Percentiles rank a stretch among this genome's conserved stretches.
Conservation (phyloP, 1,140 invertebrate species). For the Magallana ariakensis region DNA sequence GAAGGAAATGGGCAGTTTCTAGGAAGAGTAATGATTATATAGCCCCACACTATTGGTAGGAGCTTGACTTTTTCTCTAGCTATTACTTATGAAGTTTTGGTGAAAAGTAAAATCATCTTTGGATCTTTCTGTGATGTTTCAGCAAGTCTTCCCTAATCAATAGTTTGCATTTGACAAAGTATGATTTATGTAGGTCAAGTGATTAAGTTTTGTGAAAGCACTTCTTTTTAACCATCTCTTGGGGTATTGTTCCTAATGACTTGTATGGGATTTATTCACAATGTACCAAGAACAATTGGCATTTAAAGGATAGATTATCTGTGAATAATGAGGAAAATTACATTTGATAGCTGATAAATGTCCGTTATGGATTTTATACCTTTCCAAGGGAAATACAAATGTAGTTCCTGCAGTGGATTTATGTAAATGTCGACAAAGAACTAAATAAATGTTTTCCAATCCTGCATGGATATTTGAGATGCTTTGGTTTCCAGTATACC, state of each 20-base stretch:
- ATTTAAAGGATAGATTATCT: not conserved
- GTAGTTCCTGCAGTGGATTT: not conserved
- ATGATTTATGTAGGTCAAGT: constrained; percentile 19
- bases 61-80: too few species aligned
- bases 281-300: not conserved
- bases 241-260: not conserved
- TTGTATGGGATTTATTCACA: not conserved
- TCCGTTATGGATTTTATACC: constrained; percentile 19
- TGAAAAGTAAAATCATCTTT: too few species aligned
- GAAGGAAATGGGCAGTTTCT: constrained; percentile 8
- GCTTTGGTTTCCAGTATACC: not conserved
- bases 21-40: not conserved
- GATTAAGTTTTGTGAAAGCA: not conserved
- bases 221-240: constrained; percentile 8
- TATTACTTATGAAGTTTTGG: too few species aligned
- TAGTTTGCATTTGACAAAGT: constrained; percentile 14
- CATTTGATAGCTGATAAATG: constrained; percentile 2
- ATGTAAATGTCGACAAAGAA: constrained; percentile 11
- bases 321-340: constrained; percentile 3
- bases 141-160: not conserved
- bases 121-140: not conserved
- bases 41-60: not conserved
- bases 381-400: constrained; percentile 20
- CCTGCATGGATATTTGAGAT: not conserved
- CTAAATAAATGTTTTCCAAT: not conserved